phyloP scores from a whole-genome alignment of 2,797 vertebrate species.

The Tapera naevia region DNA sequence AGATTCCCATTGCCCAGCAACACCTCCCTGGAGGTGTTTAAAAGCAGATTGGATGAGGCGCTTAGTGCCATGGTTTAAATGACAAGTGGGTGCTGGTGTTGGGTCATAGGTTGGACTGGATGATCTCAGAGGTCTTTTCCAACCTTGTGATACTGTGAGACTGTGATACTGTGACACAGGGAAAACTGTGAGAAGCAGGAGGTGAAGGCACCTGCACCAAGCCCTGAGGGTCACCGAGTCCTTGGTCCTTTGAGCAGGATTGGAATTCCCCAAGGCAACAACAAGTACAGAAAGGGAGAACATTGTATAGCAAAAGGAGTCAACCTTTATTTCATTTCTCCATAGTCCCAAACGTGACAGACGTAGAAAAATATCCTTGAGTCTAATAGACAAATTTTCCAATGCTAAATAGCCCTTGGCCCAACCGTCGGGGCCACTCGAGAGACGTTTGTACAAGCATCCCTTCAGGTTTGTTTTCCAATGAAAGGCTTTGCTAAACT shows the following conservation, averaged over 20 bases:
- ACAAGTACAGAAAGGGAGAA: conserved; percentile 23
- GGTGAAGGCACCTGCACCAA: accelerated
- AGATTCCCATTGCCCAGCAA: accelerated
- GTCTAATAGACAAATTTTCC: conserved; percentile 65
- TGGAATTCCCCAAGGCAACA: neutral
- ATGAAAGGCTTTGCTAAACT: conserved; percentile 54
- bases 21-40: too few species aligned
- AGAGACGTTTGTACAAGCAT: conserved; percentile 63
- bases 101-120: too few species aligned
- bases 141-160: too few species aligned
- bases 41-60: too few species aligned
- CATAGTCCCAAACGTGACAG: conserved; percentile 62
- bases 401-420: conserved; percentile 57
- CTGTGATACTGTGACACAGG: too few species aligned
- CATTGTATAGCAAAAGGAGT: conserved; percentile 64
- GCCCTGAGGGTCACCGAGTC: accelerated
- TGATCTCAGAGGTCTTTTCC: too few species aligned
- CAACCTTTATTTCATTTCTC: conserved; percentile 72
- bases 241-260: too few species aligned
- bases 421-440: conserved; percentile 28
- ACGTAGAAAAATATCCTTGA: conserved; percentile 72
- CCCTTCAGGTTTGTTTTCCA: neutral
- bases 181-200: neutral
- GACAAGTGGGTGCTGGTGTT: too few species aligned
- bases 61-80: too few species aligned